These are phyloP conservation scores for Acanthaster planci DNA, from an alignment of 35 echinoderm and acorn worm species.

Conservation along the genomic window DNA sequence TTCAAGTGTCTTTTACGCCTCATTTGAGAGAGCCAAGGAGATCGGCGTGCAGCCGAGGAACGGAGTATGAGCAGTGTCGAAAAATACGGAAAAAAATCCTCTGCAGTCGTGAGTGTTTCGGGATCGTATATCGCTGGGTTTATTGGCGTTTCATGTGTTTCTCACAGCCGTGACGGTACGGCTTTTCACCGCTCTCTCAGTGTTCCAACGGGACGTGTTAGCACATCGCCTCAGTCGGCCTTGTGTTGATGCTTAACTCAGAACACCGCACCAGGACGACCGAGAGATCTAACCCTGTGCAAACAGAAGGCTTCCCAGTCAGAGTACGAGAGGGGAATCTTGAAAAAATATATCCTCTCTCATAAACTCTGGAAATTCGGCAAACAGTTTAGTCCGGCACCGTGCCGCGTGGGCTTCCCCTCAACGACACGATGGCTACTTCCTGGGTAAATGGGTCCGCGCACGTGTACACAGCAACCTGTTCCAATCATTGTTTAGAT, in stretches of 20 bases:
- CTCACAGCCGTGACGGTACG: not conserved
- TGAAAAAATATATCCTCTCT: not conserved
- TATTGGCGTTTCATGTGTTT: constrained; percentile 10
- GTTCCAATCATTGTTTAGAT: not conserved
- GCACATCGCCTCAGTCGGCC: too few species aligned
- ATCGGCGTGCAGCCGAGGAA: not conserved
- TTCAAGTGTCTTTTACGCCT: constrained; percentile 6
- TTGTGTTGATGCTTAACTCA: not conserved
- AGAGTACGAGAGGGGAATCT: not conserved
- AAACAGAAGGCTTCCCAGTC: constrained; percentile 12
- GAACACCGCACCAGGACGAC: too few species aligned
- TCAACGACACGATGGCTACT: constrained; percentile 5
- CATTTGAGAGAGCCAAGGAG: not conserved
- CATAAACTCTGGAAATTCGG: not conserved
- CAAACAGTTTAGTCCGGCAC: constrained; percentile 8
- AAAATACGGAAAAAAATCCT: too few species aligned
- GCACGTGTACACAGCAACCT: constrained; percentile 25
- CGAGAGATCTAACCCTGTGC: not conserved
- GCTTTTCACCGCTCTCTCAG: not conserved
- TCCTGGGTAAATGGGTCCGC: constrained; percentile 17
- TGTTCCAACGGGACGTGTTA: constrained; percentile 7
- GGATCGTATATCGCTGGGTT: not conserved
- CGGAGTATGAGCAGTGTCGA: not conserved
- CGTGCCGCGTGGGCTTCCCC: not conserved
- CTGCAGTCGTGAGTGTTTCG: not conserved